Evolutionary conservation across 2,888 invertebrate species (phyloP).

Genomic region (Homarus gammarus): DNA sequence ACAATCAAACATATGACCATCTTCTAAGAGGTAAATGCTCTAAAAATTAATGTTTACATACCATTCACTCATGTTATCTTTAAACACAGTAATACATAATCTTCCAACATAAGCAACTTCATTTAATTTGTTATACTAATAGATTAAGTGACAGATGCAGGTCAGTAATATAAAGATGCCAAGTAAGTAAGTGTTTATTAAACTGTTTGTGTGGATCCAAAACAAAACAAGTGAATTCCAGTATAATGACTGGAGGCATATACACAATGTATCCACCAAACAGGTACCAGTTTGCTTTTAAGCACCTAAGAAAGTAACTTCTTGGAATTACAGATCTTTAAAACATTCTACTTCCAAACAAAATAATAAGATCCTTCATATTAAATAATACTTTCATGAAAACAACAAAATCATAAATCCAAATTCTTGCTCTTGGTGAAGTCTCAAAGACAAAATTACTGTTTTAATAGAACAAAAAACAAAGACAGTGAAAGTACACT

Average conservation of each 20-base stretch:
- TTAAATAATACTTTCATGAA: not conserved
- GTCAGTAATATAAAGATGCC: too few species aligned
- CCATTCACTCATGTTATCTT: too few species aligned
- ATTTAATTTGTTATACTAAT: too few species aligned
- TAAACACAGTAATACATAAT: too few species aligned
- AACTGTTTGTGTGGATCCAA: conserved; percentile 23
- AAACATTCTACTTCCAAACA: not conserved
- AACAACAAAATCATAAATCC: not conserved
- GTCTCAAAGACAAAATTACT: not conserved
- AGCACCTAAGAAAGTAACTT: not conserved
- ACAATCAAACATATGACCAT: too few species aligned
- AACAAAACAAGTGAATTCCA: conserved; percentile 14
- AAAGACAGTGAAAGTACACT: not conserved
- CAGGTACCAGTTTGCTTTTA: not conserved
- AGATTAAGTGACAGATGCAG: too few species aligned
- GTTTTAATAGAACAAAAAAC: not conserved
- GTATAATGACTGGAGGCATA: conserved; percentile 36
- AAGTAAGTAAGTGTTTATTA: conserved; percentile 2
- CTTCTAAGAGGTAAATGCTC: too few species aligned
- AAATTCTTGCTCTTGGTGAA: not conserved
- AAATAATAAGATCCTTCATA: not conserved
- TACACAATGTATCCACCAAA: not conserved
- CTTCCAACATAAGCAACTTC: too few species aligned
- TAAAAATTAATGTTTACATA: too few species aligned
- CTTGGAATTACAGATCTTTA: not conserved